These are phyloP conservation scores for Brachirus orientalis DNA, from an alignment of 2,113 vertebrate species.

Conservation along the genomic window DNA sequence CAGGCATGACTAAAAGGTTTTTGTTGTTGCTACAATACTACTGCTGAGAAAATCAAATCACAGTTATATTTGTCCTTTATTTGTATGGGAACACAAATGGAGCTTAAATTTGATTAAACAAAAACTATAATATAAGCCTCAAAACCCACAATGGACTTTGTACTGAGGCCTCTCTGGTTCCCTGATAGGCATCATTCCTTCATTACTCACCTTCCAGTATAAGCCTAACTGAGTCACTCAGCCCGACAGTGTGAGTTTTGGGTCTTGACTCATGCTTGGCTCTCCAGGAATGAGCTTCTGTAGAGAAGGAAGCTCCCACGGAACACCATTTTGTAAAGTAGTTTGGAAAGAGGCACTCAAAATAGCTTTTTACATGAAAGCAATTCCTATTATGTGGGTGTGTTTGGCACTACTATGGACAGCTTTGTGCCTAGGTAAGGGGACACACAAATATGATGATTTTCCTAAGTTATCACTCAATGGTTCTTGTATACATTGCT, in stretches of 20 bases:
- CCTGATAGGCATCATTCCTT: constrained; percentile 47
- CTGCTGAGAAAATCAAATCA: constrained; percentile 40
- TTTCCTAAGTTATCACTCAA: no score
- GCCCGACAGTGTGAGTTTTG: constrained; percentile 52
- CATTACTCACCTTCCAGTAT: constrained; percentile 59
- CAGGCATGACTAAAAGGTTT: constrained; percentile 50
- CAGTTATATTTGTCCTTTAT: constrained; percentile 27
- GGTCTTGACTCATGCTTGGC: constrained; percentile 56
- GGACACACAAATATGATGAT: constrained; percentile 49
- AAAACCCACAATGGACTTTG: constrained; percentile 15
- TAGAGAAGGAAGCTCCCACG: constrained; percentile 46
- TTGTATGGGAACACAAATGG: constrained; percentile 46
- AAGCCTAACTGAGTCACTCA: constrained; percentile 33
- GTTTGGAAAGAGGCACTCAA: constrained; percentile 46
- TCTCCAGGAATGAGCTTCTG: constrained; percentile 68
- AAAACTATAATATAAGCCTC: constrained; percentile 20
- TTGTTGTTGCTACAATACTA: constrained; percentile 47
- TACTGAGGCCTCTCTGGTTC: constrained; percentile 6
- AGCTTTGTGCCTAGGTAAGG: constrained; percentile 40
- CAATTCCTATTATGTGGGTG: constrained; percentile 54
- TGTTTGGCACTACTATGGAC: constrained; percentile 54
- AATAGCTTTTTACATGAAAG: constrained; percentile 65
- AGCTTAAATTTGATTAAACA: constrained; percentile 43
- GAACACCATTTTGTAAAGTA: constrained; percentile 52
- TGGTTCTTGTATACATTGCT: no score